Conservation (phyloP, 2,888 invertebrate species). For the Agriotes lineatus region DNA sequence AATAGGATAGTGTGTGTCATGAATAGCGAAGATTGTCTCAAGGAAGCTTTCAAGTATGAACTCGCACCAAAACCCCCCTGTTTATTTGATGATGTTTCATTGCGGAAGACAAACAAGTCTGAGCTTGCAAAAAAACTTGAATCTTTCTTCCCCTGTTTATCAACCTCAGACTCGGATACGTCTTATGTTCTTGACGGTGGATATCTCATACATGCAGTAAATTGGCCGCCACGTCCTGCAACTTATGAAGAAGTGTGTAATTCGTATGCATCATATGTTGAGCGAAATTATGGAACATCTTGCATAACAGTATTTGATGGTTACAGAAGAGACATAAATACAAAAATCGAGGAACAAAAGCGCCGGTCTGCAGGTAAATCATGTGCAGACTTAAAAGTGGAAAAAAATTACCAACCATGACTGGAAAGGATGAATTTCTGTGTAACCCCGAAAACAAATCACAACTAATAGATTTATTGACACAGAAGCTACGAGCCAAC, state of each 20-base stretch:
- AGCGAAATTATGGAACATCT: conserved; percentile 12
- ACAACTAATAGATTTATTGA: conserved; percentile 16
- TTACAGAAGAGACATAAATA: conserved; percentile 16
- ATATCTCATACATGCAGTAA: conserved; percentile 17
- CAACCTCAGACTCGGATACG: not conserved
- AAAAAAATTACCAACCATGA: conserved; percentile 10
- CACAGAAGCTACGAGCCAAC: conserved; percentile 12
- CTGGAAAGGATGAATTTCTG: conserved; percentile 12
- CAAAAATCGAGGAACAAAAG: conserved; percentile 22
- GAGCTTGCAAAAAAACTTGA: conserved; percentile 9
- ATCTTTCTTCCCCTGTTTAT: conserved; percentile 5
- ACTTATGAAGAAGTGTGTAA: conserved; percentile 17
- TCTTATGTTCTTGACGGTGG: conserved; percentile 15
- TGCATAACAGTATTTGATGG: conserved; percentile 8
- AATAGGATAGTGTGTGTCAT: conserved; percentile 10
- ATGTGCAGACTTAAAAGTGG: conserved; percentile 23
- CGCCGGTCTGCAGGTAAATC: conserved; percentile 16
- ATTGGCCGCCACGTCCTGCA: conserved; percentile 12
- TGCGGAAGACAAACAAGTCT: conserved; percentile 5
- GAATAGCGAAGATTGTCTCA: conserved; percentile 1
- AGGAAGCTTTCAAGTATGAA: conserved; percentile 11
- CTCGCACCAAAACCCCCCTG: conserved; percentile 10
- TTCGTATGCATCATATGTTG: conserved; percentile 5
- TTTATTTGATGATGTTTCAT: conserved; percentile 11
- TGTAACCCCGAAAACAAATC: conserved; percentile 12